Base-by-base conservation (phyloP, 2,797 vertebrate genomes). In the Apogon hyalosoma region DNA sequence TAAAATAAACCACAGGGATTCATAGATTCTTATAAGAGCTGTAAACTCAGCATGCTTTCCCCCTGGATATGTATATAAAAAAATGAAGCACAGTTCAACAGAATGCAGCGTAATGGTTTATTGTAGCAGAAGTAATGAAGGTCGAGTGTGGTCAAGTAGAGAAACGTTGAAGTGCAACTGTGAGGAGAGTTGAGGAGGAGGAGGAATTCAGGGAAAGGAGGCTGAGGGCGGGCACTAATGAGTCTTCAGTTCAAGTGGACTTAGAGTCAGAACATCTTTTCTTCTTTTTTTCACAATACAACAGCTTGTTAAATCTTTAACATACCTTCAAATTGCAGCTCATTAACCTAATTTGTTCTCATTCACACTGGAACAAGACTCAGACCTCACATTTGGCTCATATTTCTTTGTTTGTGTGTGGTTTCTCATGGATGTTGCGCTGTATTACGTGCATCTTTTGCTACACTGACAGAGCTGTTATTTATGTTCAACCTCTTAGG, bases 401-500 rank as follows among this genome's bases (percentile, higher is more conserved):
- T 31, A 14, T 58, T 46, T 63, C 64, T 49, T 46, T 6, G 49
- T 36, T 24, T 53, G 56, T 40, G 63, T 57, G 73, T 43, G 49
- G 55, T 31, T 68, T 63, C 13, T 53, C 71, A 24, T 50, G 46
- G 39, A 52, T 36, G 63, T 73, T 40, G 7, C 43, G n/a, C n/a
- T n/a, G n/a, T n/a, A 15, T 63, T 71, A 56, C 36, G 18, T 60
- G 47, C 54, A 15, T 43, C 40, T 15, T 75, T 70, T 8, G 64
- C 74, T 63, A 41, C 21, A 16, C 52, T 65, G 56, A 74, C 55
- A 56, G 62, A 54, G 59, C 63, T 73, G 63, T 78, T 82, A 72
- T 88, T 86, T 76, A 74, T 51, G 63, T 41, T 6, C 11, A 57
- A 80, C 82, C 83, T 78, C 69, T 19, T 24, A 2, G 21, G 38